Evolutionary conservation across 2,888 invertebrate species (phyloP).

Genomic region (Aphodius granarius): DNA sequence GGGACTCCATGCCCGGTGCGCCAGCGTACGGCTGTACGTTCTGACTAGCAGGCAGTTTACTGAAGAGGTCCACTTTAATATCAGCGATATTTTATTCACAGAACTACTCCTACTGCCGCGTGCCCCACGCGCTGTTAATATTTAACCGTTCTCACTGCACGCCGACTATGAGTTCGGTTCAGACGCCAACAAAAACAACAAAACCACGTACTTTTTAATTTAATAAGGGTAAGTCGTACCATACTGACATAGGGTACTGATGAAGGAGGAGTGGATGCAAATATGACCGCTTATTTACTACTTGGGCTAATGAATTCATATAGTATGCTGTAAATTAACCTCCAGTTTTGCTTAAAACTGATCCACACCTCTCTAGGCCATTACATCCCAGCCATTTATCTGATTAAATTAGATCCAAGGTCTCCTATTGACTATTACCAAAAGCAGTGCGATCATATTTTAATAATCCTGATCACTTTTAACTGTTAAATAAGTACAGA

Average conservation of each 20-base stretch:
- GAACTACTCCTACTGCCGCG: not conserved
- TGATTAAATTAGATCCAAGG: constrained; percentile 1
- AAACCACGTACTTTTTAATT: not conserved
- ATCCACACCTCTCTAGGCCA: not conserved
- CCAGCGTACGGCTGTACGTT: constrained; percentile 4
- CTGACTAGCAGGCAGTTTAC: not conserved
- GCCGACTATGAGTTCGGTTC: not conserved
- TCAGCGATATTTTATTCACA: constrained; percentile 13
- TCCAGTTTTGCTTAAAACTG: not conserved
- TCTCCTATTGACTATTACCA: not conserved
- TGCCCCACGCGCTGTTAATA: not conserved
- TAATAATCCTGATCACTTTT: not conserved
- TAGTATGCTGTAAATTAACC: not conserved
- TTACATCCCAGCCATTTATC: not conserved
- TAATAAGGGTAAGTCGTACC: not conserved
- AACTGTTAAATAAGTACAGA: not conserved
- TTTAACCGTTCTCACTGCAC: not conserved
- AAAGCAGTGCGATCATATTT: not conserved
- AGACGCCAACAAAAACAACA: not conserved
- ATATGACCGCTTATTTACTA: not conserved
- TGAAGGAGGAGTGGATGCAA: not conserved
- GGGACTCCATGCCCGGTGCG: constrained; percentile 35
- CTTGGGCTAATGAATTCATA: not conserved
- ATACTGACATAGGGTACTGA: not conserved
- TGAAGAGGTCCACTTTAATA: constrained; percentile 10